phyloP scores from a whole-genome alignment of 2,888 invertebrate genomes.

The Emesis russula region DNA sequence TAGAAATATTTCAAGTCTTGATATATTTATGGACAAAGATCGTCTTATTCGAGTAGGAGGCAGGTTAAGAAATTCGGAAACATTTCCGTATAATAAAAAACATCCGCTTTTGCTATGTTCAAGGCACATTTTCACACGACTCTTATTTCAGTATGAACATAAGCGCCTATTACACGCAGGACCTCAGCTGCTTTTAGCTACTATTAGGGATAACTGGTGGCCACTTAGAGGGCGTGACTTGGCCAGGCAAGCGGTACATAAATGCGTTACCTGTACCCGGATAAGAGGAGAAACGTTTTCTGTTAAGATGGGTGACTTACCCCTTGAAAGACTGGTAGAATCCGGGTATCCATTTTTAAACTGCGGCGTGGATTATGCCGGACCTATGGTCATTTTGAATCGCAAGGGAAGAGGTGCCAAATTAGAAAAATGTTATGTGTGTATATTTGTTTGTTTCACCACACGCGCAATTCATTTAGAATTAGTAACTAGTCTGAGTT shows the following conservation, averaged over 20 bases:
- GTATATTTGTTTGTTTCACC: constrained; percentile 81
- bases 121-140: constrained; percentile 24
- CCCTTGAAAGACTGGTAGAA: neutral
- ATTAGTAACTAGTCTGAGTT: constrained; percentile 69
- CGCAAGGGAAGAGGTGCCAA: constrained; percentile 32
- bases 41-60: neutral
- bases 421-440: constrained; percentile 54
- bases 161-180: constrained; percentile 52
- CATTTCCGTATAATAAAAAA: neutral
- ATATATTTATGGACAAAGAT: constrained; percentile 44
- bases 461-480: constrained; percentile 82
- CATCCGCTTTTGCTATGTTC: constrained; percentile 11
- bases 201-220: constrained; percentile 55
- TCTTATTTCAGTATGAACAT: constrained; percentile 27
- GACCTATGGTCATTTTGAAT: constrained; percentile 31
- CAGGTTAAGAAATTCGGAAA: neutral
- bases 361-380: constrained; percentile 32
- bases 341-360: constrained; percentile 33
- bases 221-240: constrained; percentile 61
- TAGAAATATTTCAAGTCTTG: neutral
- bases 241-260: constrained; percentile 44
- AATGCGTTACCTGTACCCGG: constrained; percentile 33
- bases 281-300: neutral
- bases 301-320: constrained; percentile 49
- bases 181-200: constrained; percentile 52